These are phyloP conservation scores for Cladopsammia gracilis DNA, from an alignment of 64 coral and sea anemone genomes.

Conservation along the genomic window DNA sequence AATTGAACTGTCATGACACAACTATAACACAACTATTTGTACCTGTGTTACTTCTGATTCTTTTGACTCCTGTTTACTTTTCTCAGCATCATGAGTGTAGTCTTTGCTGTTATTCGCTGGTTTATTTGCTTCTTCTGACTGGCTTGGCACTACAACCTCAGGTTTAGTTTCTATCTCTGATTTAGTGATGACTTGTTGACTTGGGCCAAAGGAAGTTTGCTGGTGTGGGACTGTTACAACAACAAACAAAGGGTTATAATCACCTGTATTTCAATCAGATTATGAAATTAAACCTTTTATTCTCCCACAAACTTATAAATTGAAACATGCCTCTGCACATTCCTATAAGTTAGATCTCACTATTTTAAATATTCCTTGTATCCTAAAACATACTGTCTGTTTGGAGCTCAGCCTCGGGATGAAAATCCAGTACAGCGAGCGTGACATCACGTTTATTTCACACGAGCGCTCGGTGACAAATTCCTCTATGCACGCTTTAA, in stretches of 20 bases:
- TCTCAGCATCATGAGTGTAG: background rate
- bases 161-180: constrained; percentile 61
- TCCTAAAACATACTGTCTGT: no score
- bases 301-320: no score
- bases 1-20: no score
- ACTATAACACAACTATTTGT: background rate
- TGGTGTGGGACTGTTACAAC: constrained; percentile 48
- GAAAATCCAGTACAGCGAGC: no score
- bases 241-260: background rate
- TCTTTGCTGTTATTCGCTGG: background rate
- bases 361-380: no score
- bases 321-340: no score
- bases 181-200: constrained; percentile 80
- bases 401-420: no score
- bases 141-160: constrained; percentile 38
- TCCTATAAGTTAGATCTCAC: no score
- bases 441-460: no score
- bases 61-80: background rate
- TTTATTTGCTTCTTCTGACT: background rate
- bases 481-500: no score
- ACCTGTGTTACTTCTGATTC: background rate
- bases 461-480: no score
- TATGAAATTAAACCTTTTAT: no score
- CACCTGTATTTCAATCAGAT: background rate
- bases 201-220: constrained; percentile 58